Evolutionary conservation across 1,140 invertebrate species (phyloP), one percentile per base, ranked within the genome.

Genomic region (Spodoptera frugiperda): DNA sequence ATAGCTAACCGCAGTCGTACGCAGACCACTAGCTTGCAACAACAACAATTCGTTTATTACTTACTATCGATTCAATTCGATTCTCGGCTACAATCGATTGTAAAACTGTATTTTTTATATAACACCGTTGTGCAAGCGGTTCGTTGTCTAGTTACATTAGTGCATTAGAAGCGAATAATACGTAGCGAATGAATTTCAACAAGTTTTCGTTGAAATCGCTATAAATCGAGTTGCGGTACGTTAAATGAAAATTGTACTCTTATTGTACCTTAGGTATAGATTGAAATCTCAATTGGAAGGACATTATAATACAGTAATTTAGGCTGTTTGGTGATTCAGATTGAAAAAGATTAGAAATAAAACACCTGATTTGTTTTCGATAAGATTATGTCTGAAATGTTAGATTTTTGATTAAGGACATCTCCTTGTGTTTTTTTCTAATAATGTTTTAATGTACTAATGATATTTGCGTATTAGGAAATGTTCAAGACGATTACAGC

Each of bases 41-140:
- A 39, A 39, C 25, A 19, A 70, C 33, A 39, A 39, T 39, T 39
- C 33, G 6, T 39, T 25, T 39, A 39, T 39, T 39, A 39, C 33
- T 9, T 30, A 15, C 25, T 30, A 39, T 21, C 51, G 15, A 33
- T 55, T 17, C 2, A 12, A 19, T 21, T 39, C 25, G 25, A 54
- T 30, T 53, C 21, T 70, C 15, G 25, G 46, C 0, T 3, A 19
- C 67, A 70, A 63, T 72, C 51, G 51, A 46, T 55, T 55, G 51
- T 15, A 71, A 55, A 57, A 71, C 59, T 44, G 57, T 71, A 39
- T 15, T n/a, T 61, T 72, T 67, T 72, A 72, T 33, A 72, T 57
- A 72, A 72, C 33, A 21, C 0, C 33, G 53, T 72, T 72, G 68
- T 55, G 57, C 57, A 72, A 72, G 44, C 44, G 4, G 51, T 44